Percentiles rank a stretch among this genome's conserved stretches.
Evolutionary conservation across 2,888 invertebrate genomes (phyloP).

Genomic region (Habroteleia sp.): DNA sequence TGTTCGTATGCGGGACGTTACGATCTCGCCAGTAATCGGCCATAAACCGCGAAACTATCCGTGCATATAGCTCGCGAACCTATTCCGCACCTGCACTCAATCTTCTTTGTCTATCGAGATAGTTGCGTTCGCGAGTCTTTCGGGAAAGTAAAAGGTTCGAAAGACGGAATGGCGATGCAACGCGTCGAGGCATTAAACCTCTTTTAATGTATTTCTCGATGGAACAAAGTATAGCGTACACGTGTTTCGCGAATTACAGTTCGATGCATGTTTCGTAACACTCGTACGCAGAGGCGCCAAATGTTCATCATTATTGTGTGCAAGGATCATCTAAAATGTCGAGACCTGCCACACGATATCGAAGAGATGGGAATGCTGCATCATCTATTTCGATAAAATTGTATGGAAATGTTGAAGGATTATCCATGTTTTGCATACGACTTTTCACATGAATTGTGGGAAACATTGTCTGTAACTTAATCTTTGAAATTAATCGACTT

Average conservation of each 20-base stretch:
- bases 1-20: constrained; percentile 68
- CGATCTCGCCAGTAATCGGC: constrained; percentile 72
- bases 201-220: constrained; percentile 55
- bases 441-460: constrained; percentile 12
- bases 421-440: constrained; percentile 25
- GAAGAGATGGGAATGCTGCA: constrained; percentile 7
- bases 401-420: constrained; percentile 49
- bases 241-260: constrained; percentile 46
- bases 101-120: constrained; percentile 78
- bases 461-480: constrained; percentile 12
- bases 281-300: constrained; percentile 49
- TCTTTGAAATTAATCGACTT: constrained; percentile 8
- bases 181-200: constrained; percentile 60
- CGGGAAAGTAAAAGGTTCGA: constrained; percentile 68
- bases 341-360: constrained; percentile 40
- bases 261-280: constrained; percentile 54
- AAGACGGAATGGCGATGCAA: constrained; percentile 48
- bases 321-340: constrained; percentile 44
- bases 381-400: too few relatives aligned
- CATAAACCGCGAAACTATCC: constrained; percentile 74
- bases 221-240: constrained; percentile 50
- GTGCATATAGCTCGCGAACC: constrained; percentile 64
- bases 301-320: constrained; percentile 42
- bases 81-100: constrained; percentile 75
- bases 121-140: constrained; percentile 66